Conservation (phyloP, 2,797 vertebrate species). For the Vultur gryphus region DNA sequence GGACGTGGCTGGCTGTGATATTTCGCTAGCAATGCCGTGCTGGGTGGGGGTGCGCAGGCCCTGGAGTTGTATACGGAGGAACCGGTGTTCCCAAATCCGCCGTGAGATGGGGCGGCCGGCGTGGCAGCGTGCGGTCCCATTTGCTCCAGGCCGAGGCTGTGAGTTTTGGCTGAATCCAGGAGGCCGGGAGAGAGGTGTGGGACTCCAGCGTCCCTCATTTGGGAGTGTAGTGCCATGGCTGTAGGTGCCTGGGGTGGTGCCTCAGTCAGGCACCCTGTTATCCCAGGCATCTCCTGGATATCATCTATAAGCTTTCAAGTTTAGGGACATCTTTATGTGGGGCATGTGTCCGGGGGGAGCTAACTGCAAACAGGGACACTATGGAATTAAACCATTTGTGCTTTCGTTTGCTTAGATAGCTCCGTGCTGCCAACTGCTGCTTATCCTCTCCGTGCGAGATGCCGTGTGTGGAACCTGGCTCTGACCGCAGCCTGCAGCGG, state of each 20-base stretch:
- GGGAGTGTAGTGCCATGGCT: background rate
- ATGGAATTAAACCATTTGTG: background rate
- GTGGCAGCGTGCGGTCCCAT: background rate
- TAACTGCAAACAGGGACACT: background rate
- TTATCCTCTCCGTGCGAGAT: accelerated
- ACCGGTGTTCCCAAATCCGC: background rate
- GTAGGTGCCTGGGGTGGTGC: background rate
- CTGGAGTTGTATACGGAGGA: background rate
- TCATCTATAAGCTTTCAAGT: background rate
- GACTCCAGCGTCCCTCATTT: accelerated
- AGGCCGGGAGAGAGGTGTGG: background rate
- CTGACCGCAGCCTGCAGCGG: too few relatives aligned
- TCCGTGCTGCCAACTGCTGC: background rate
- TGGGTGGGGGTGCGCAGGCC: background rate
- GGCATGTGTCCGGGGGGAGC: too few relatives aligned
- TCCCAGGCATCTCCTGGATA: background rate
- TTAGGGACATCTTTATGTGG: background rate
- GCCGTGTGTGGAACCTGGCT: too few relatives aligned
- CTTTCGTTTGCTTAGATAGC: too few relatives aligned
- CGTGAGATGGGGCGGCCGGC: background rate
- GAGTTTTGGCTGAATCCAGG: background rate
- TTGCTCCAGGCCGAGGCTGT: background rate
- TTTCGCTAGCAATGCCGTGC: background rate
- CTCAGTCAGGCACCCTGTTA: too few relatives aligned
- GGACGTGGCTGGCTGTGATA: background rate